phyloP scores from a whole-genome alignment of 2,113 vertebrate species.

The Hippocampus guttulatus region DNA sequence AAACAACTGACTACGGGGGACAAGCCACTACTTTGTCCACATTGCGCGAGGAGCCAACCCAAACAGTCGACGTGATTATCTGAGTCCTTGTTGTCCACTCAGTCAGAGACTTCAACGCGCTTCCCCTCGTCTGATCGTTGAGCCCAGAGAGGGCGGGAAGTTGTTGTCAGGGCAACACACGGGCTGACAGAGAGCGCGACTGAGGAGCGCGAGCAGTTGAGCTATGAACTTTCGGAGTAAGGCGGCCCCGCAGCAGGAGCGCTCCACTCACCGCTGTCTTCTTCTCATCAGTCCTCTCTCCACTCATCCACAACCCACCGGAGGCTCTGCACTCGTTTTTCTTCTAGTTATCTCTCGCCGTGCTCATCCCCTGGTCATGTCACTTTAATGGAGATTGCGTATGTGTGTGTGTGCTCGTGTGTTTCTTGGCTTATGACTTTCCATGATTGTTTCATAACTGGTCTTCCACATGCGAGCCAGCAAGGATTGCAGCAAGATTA shows the following conservation, averaged over 20 bases:
- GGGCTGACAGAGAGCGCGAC: slow-evolving; percentile 42
- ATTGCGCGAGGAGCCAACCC: too few species aligned
- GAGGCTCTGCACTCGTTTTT: slow-evolving; percentile 30
- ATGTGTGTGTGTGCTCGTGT: neutral
- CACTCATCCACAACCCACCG: slow-evolving; percentile 49
- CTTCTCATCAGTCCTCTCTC: slow-evolving; percentile 45
- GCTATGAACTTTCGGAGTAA: slow-evolving; percentile 57
- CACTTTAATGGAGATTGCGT: slow-evolving; percentile 15
- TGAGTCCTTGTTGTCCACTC: slow-evolving; percentile 13
- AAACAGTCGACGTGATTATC: neutral
- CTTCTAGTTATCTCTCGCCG: slow-evolving; percentile 11
- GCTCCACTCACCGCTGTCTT: slow-evolving; percentile 20
- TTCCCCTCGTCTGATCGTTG: slow-evolving; percentile 38
- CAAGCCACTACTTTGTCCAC: neutral
- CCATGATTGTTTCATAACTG: slow-evolving; percentile 1
- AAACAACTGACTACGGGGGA: neutral
- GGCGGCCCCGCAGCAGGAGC: slow-evolving; percentile 17
- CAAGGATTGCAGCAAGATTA: neutral
- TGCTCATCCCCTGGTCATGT: slow-evolving; percentile 20
- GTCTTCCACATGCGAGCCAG: slow-evolving; percentile 2
- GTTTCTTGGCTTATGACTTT: neutral
- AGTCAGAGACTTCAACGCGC: slow-evolving; percentile 19
- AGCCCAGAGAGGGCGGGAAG: slow-evolving; percentile 35
- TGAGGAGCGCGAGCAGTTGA: slow-evolving; percentile 51
- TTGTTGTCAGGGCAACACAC: slow-evolving; percentile 64